A percentile compares a stretch with the other conserved stretches of the same genome.
These are phyloP conservation scores for Pluvialis apricaria DNA, from an alignment of 2,113 vertebrate genomes.

Conservation along the genomic window DNA sequence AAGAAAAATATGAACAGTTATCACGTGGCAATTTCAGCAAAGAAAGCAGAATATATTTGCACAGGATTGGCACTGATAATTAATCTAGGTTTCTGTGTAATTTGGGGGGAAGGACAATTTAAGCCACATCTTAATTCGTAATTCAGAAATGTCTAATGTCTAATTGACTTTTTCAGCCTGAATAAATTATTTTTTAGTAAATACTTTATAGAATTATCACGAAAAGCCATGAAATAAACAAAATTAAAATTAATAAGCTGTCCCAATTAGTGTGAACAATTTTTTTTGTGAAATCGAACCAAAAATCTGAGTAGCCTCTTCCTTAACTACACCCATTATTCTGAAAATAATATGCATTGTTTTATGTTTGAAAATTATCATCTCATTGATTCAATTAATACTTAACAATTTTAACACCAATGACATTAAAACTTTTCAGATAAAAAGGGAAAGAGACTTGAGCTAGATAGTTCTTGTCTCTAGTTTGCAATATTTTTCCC, in stretches of 20 bases:
- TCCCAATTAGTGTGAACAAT: not conserved
- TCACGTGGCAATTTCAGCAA: not conserved
- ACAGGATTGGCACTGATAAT: not conserved
- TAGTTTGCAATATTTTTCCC: not conserved
- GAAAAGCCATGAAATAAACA: not conserved
- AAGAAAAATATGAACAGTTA: not conserved
- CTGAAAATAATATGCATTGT: not conserved
- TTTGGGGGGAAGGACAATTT: not conserved
- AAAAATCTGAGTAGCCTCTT: not conserved
- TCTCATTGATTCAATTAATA: not conserved
- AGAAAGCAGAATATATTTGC: not conserved
- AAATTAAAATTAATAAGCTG: not conserved
- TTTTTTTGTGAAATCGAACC: not conserved
- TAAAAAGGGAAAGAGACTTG: not conserved
- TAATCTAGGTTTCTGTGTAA: not conserved
- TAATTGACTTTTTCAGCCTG: not conserved
- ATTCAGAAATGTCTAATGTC: not conserved
- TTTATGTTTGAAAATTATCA: not conserved
- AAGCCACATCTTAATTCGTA: not conserved
- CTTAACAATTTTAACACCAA: not conserved
- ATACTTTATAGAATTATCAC: not conserved
- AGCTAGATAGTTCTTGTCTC: not conserved
- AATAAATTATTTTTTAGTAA: not conserved
- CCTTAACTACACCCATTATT: not conserved
- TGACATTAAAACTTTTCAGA: not conserved